phyloP scores from a whole-genome alignment of 1,140 invertebrate genomes.

The Coelopa frigida region DNA sequence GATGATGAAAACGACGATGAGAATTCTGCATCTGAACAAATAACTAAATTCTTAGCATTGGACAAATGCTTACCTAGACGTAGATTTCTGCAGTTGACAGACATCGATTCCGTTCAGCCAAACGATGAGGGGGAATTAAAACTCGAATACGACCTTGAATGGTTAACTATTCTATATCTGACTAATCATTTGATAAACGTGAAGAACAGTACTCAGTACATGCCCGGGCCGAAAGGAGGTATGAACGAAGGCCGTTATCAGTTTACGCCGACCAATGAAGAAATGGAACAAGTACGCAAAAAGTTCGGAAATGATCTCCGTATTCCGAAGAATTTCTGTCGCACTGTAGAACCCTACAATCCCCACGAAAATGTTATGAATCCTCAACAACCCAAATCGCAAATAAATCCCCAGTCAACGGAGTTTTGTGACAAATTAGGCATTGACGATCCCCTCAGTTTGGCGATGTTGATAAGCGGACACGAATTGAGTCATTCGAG shows the following conservation, averaged over 20 bases:
- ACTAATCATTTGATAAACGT: conserved; percentile 85
- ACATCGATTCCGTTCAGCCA: conserved; percentile 46
- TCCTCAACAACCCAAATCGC: conserved; percentile 45
- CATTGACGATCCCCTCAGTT: conserved; percentile 65
- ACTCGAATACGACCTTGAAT: conserved; percentile 85
- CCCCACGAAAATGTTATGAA: too few relatives aligned
- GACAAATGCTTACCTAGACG: conserved; percentile 91
- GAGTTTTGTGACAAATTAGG: conserved; percentile 72
- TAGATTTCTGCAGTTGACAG: conserved; percentile 74
- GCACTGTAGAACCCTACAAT: conserved; percentile 60
- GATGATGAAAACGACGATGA: conserved; percentile 3
- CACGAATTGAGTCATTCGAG: conserved; percentile 22
- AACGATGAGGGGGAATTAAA: conserved; percentile 52
- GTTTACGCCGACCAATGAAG: conserved; percentile 68
- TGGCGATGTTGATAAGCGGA: conserved; percentile 46
- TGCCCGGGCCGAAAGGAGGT: conserved; percentile 66
- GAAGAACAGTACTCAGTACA: conserved; percentile 59
- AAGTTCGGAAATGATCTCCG: conserved; percentile 61
- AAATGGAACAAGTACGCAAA: conserved; percentile 58
- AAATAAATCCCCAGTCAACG: conserved; percentile 75
- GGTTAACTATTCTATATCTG: conserved; percentile 77
- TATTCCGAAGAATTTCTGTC: conserved; percentile 68
- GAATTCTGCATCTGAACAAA: conserved; percentile 20
- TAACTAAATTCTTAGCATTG: conserved; percentile 88
- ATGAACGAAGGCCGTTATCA: conserved; percentile 56